phyloP scores from a whole-genome alignment of 1,140 invertebrate genomes.

The Capitella teleta region DNA sequence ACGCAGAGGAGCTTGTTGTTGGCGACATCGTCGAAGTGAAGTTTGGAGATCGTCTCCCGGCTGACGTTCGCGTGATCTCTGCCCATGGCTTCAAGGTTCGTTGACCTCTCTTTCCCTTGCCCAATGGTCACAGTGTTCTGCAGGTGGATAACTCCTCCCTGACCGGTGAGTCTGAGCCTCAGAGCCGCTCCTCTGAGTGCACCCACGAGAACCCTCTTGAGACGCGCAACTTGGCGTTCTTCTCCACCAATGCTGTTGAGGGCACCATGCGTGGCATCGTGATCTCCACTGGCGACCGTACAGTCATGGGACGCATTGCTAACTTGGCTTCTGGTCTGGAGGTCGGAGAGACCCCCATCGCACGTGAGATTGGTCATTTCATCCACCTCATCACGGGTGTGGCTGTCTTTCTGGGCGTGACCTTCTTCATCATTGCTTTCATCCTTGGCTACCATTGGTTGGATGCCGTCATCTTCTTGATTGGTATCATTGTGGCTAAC shows the following conservation, averaged over 20 bases:
- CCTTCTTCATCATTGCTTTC: conserved; percentile 95
- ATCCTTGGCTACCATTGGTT: conserved; percentile 95
- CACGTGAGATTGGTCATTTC: conserved; percentile 97
- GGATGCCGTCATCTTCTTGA: conserved; percentile 96
- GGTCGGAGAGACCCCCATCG: conserved; percentile 93
- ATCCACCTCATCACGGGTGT: conserved; percentile 96
- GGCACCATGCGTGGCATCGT: conserved; percentile 89
- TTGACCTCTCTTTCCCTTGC: no score
- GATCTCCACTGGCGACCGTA: conserved; percentile 84
- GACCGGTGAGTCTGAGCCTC: conserved; percentile 93
- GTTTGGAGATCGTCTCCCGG: conserved; percentile 71
- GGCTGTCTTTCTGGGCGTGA: conserved; percentile 92
- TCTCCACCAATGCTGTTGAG: conserved; percentile 94
- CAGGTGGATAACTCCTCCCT: conserved; percentile 53
- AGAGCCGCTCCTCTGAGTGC: conserved; percentile 79
- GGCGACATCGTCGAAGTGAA: conserved; percentile 74
- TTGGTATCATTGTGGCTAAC: conserved; percentile 96
- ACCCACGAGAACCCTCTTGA: conserved; percentile 92
- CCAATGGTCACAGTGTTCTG: no score
- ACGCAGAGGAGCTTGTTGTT: conserved; percentile 58
- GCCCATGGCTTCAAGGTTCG: conserved; percentile 56
- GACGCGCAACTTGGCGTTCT: conserved; percentile 93
- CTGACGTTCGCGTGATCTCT: conserved; percentile 65
- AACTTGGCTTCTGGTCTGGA: conserved; percentile 91
- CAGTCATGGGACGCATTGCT: conserved; percentile 98